Conservation (phyloP, 2,888 invertebrate species). For the Siphlonurus alternatus region DNA sequence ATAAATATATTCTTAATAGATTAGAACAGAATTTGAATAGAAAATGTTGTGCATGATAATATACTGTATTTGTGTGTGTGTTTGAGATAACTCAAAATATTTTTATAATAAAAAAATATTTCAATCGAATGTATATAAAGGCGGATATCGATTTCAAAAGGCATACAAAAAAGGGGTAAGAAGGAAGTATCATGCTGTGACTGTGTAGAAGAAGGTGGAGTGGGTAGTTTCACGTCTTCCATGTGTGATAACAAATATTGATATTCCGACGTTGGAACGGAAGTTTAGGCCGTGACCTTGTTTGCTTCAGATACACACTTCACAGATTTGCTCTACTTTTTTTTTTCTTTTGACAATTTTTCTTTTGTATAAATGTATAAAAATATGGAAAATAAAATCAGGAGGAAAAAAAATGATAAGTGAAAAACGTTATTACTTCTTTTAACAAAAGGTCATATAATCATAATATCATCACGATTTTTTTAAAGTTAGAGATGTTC, state of each 20-base stretch:
- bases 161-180: background rate
- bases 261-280: background rate
- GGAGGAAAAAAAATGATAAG: no score
- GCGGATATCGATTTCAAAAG: background rate
- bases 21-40: no score
- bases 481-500: no score
- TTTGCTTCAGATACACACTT: background rate
- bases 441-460: no score
- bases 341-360: background rate
- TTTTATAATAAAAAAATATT: background rate
- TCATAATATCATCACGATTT: no score
- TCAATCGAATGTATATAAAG: background rate
- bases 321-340: background rate
- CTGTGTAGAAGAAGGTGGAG: background rate
- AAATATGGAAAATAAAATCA: no score
- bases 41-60: no score
- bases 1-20: no score
- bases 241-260: background rate
- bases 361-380: background rate
- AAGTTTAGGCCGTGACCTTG: background rate
- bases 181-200: background rate
- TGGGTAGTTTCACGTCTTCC: background rate
- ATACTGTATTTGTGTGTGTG: no score
- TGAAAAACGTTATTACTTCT: no score
- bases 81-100: no score